Evolutionary conservation across 2,113 vertebrate genomes (phyloP), one percentile per base, ranked within the genome.

Genomic region (Microcebus lehilahytsara): DNA sequence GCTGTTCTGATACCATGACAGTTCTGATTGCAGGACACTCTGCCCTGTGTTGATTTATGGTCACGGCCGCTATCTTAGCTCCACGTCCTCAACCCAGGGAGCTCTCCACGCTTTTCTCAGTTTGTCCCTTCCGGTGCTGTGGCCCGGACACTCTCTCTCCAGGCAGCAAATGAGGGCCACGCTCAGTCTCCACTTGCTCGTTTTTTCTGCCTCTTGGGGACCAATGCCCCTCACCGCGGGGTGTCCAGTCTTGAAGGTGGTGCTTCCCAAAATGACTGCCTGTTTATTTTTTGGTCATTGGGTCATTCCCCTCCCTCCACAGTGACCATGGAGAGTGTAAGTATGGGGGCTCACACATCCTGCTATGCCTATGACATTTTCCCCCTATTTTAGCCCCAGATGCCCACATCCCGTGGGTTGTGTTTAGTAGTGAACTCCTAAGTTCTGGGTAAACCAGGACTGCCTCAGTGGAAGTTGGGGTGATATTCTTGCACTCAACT

Each of bases 281-380:
- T 62, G 4, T n/a, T 27, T 42, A 12, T 16, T 53, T 80, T 51
- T 42, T 17, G 11, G 3, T 11, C 2, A 9, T 14, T 4, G 19
- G 51, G 42, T 14, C 3, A 3, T 3, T 27, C 10, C n/a, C n/a
- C 30, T 23, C 7, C 23, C 12, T 22, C 46, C 5, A 23, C 10
- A 27, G 23, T 10, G 20, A 56, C 49, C 20, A 5, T 6, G 42
- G 42, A 46, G 77, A 91, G 17, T 0, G 0, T 77, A 56, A 78
- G 2, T 0, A 40, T 9, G 46, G 1, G 0, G 3, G 8, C 30
- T 0, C 20, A n/a, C 2, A 8, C 10, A 66, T 40, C 19, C n/a
- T 67, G 56, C 12, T 32, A 49, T 22, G 9, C 9, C 6, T 34
- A 42, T 25, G n/a, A 42, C 1, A 60, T 25, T 25, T 6, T 17